These are phyloP conservation scores for Corynorhinus townsendii DNA, from an alignment of 2,113 vertebrate genomes.

Conservation along the genomic window DNA sequence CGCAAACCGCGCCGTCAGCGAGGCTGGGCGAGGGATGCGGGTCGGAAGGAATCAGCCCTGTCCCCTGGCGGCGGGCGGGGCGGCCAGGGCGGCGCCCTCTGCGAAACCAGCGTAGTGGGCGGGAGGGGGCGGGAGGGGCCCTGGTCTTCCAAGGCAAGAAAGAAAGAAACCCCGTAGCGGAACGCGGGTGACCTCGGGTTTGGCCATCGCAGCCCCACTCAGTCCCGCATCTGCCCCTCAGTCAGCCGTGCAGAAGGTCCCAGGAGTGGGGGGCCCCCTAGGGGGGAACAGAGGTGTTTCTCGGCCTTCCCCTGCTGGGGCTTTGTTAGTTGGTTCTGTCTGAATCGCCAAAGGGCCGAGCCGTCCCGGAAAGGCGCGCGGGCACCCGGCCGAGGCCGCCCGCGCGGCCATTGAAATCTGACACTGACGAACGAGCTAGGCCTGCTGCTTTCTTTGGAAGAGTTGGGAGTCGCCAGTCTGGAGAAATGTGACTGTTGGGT, in stretches of 20 bases:
- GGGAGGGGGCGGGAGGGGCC: no score
- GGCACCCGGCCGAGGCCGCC: conserved; percentile 21
- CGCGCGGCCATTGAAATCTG: background rate
- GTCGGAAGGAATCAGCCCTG: no score
- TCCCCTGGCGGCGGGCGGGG: no score
- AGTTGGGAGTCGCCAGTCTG: background rate
- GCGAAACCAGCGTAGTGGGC: background rate
- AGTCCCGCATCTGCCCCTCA: background rate
- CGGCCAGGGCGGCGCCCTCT: no score
- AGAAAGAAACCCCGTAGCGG: background rate
- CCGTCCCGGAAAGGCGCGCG: background rate
- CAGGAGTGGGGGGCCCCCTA: background rate
- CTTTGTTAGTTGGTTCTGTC: background rate
- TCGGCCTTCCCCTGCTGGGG: background rate
- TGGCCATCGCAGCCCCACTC: background rate
- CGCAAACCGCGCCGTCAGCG: background rate
- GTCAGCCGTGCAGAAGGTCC: background rate
- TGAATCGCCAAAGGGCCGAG: background rate
- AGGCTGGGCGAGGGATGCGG: background rate
- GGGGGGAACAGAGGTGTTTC: fast-evolving
- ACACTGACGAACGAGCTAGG: background rate
- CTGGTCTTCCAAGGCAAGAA: background rate
- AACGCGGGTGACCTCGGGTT: background rate
- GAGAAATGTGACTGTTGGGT: background rate
- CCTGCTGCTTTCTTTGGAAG: background rate